Conservation (phyloP, 2,888 invertebrate species). For the Drosophila anomalipes region DNA sequence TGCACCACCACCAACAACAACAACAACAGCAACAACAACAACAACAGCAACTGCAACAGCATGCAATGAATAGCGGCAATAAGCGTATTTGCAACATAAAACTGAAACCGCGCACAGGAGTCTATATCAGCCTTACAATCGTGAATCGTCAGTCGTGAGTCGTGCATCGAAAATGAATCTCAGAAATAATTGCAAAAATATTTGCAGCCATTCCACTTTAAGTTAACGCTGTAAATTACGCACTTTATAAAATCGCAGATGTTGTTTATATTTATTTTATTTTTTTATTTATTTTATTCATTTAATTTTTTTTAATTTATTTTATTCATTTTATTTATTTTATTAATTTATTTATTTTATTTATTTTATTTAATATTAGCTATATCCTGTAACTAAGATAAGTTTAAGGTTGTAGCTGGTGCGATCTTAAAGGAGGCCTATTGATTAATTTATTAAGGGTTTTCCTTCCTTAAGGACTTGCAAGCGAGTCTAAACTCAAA, state of each 20-base stretch:
- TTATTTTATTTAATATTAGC: neutral
- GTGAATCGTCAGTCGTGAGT: constrained; percentile 18
- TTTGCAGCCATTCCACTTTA: neutral
- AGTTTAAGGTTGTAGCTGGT: neutral
- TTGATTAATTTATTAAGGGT: neutral
- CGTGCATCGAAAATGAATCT: constrained; percentile 12
- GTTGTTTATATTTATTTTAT: neutral
- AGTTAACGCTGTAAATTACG: neutral
- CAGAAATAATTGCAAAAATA: neutral
- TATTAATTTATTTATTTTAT: neutral
- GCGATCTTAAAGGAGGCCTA: neutral
- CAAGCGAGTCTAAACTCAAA: neutral
- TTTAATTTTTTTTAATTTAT: too few relatives aligned
- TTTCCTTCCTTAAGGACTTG: neutral
- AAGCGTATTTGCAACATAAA: constrained; percentile 15
- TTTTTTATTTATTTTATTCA: too few relatives aligned
- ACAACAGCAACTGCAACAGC: constrained; percentile 28
- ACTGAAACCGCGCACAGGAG: neutral
- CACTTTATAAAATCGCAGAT: neutral
- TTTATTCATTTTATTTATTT: neutral
- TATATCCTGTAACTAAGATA: neutral
- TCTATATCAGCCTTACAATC: constrained; percentile 1
- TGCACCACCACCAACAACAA: constrained; percentile 2
- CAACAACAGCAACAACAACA: constrained; percentile 23
- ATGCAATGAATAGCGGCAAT: constrained; percentile 1